phyloP scores from a whole-genome alignment of 2,797 vertebrate species.

The Meriones psammophilus region DNA sequence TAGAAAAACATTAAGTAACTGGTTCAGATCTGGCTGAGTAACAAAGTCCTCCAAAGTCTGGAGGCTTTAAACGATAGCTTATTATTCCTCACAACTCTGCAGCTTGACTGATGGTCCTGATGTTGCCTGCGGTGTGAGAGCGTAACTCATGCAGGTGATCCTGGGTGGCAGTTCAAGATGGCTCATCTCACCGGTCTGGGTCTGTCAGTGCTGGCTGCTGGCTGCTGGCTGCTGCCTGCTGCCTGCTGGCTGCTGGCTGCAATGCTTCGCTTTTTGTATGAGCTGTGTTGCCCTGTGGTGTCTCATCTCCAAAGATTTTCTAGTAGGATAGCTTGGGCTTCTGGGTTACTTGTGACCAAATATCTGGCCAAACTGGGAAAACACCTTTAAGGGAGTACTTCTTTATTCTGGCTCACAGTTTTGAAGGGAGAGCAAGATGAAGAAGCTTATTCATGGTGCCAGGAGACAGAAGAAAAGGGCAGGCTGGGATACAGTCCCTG shows the following conservation, averaged over 20 bases:
- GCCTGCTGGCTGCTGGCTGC: background rate
- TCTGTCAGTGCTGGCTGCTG: too few species aligned
- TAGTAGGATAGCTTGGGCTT: background rate
- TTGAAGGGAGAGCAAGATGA: background rate
- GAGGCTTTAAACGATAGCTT: background rate
- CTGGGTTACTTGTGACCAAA: background rate
- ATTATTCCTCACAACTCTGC: background rate
- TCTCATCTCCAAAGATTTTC: background rate
- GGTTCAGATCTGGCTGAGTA: background rate
- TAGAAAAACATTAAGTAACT: conserved; percentile 12
- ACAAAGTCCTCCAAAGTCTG: background rate
- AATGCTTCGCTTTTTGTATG: background rate
- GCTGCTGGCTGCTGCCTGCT: background rate
- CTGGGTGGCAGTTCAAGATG: background rate
- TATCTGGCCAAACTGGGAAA: background rate
- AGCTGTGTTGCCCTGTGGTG: background rate
- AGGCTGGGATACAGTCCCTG: background rate
- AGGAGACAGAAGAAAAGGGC: background rate
- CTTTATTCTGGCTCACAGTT: background rate
- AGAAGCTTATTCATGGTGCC: background rate
- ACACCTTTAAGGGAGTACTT: background rate
- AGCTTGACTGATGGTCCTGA: conserved; percentile 5
- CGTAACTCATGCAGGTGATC: background rate
- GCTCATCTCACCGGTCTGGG: background rate
- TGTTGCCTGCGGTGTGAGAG: background rate